These are phyloP conservation scores for Botia almorhae DNA, from an alignment of 2,797 vertebrate genomes.

Conservation along the genomic window DNA sequence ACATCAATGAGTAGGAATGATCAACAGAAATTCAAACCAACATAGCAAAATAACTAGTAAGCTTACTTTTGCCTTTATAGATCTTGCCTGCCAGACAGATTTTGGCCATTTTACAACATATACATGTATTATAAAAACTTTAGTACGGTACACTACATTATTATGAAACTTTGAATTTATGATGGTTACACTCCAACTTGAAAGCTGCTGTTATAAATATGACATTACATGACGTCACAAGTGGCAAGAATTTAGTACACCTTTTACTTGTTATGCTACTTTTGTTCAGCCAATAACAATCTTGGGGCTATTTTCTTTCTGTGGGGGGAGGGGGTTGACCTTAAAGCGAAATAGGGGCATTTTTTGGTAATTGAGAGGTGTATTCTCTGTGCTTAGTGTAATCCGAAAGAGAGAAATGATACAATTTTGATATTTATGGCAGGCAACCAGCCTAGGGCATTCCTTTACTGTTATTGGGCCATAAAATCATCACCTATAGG, in stretches of 20 bases:
- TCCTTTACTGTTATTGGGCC: conserved; percentile 58
- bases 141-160: conserved; percentile 12
- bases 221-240: not conserved
- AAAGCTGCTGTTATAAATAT: conserved; percentile 29
- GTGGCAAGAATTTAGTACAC: not conserved
- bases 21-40: conserved; percentile 17
- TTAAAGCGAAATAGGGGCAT: not conserved
- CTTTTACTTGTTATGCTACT: conserved; percentile 19
- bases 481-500: conserved; percentile 61
- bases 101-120: conserved; percentile 22
- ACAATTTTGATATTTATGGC: conserved; percentile 42
- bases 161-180: not conserved
- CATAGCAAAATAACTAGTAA: conserved; percentile 20
- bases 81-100: conserved; percentile 36
- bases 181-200: not conserved
- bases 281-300: conserved; percentile 26
- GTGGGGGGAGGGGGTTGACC: not conserved
- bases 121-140: not conserved
- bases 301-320: not conserved
- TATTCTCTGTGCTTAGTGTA: conserved; percentile 32
- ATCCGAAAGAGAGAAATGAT: conserved; percentile 4
- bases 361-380: conserved; percentile 26
- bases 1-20: not conserved
- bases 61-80: conserved; percentile 18
- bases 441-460: conserved; percentile 58